Base-by-base conservation (phyloP, 2,113 vertebrate genomes). In the Glareola pratincola region DNA sequence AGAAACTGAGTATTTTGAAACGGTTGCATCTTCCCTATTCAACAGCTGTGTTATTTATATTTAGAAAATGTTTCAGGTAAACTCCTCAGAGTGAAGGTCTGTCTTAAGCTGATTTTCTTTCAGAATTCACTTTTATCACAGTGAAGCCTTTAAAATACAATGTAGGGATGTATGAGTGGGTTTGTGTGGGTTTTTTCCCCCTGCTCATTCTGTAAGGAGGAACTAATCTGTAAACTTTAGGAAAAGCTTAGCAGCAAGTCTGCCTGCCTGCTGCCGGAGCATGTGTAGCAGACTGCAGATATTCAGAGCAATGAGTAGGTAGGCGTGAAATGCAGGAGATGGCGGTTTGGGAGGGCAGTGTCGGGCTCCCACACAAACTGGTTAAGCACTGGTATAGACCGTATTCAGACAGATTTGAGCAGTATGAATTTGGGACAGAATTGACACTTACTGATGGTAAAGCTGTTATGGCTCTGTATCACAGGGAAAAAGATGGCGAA, bases 31-130 rank as follows among this genome's bases (percentile, higher is more conserved):
- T 81, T 78, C 23, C 34, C 48, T n/a, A 2, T 37, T 82, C 60
- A 57, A 9, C 69, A 78, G 56, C 16, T 0, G 12, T 69, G 54
- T 50, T 75, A 6, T 43, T 89, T 77, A 7, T 59, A 30, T 68
- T 71, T 75, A 68, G 51, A 30, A 17, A 77, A 91, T 73, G 73
- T 85, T 92, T 68, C 69, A 66, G 94, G 91, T 96, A 68, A 86
- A 85, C 27, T 78, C 36, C 30, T 92, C 73, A 7, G 30, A 63
- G 34, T 22, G 48, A 54, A 64, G 56, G 51, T 85, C 73, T 92
- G 45, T 47, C 34, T 73, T 60, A 43, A 57, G 54, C 43, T 86
- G 83, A 3, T 43, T 91, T 84, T 47, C 41, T 84, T 86, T 34
- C 41, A 41, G 85, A 71, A 85, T 85, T 88, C 47, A 37, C 68